Evolutionary conservation across 2,113 vertebrate species (phyloP).

Genomic region (Motacilla alba): DNA sequence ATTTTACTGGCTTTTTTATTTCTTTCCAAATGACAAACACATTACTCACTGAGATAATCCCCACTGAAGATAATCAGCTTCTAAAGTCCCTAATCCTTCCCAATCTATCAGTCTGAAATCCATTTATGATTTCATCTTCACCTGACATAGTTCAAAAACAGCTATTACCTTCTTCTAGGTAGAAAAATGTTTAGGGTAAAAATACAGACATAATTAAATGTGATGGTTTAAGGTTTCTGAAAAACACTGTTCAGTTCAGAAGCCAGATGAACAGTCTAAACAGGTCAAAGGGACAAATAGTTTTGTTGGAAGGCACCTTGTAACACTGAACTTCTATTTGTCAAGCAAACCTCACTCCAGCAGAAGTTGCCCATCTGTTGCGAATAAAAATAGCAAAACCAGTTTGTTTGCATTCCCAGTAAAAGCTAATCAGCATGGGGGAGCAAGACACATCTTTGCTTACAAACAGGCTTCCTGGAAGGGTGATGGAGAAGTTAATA

Average conservation of each 20-base stretch:
- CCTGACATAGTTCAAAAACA: neutral
- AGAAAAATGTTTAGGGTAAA: neutral
- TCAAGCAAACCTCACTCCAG: neutral
- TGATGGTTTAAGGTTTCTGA: neutral
- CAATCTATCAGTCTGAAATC: neutral
- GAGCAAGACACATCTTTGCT: neutral
- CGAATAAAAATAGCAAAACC: neutral
- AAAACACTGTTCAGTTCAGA: neutral
- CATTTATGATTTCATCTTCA: neutral
- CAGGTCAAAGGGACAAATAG: neutral
- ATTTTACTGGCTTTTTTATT: neutral
- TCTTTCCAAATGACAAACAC: neutral
- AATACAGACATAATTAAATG: neutral
- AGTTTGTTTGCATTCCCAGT: constrained; percentile 32
- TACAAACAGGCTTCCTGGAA: neutral
- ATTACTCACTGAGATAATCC: neutral
- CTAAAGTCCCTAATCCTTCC: neutral
- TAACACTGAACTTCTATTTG: neutral
- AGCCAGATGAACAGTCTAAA: neutral
- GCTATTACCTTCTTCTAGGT: neutral
- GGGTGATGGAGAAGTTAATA: neutral
- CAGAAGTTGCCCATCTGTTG: neutral
- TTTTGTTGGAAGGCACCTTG: neutral
- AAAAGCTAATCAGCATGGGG: neutral
- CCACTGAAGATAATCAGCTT: neutral